Evolutionary conservation across 2,113 vertebrate species (phyloP).

Genomic region (Arvicanthis niloticus): DNA sequence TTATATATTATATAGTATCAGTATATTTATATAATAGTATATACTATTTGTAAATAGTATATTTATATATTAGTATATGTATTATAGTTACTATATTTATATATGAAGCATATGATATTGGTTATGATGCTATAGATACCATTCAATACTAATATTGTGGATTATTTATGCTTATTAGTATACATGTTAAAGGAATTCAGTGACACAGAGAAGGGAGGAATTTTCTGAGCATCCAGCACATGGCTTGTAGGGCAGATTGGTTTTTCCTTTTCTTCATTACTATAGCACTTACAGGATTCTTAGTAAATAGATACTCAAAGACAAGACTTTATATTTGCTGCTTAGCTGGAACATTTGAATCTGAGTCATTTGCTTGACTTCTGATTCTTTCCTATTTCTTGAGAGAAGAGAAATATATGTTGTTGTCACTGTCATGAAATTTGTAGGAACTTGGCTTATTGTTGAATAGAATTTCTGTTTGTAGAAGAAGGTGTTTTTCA

Average conservation of each 20-base stretch:
- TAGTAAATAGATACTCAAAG: not conserved
- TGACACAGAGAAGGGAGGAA: not conserved
- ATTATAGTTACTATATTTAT: too few species aligned
- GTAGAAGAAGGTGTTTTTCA: not conserved
- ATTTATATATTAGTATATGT: not conserved
- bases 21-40: too few species aligned
- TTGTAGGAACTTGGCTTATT: slow-evolving; percentile 29
- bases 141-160: not conserved
- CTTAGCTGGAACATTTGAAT: not conserved
- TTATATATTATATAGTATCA: too few species aligned
- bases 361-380: not conserved
- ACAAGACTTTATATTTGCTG: not conserved
- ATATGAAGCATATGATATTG: not conserved
- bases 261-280: not conserved
- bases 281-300: not conserved
- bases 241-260: not conserved
- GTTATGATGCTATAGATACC: not conserved
- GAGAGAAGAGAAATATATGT: not conserved
- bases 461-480: slow-evolving; percentile 33
- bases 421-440: slow-evolving; percentile 9
- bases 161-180: slow-evolving; percentile 5
- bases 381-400: not conserved
- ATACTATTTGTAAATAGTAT: too few species aligned
- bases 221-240: not conserved
- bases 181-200: not conserved